Conservation (phyloP, 2,113 vertebrate genomes). For the Nansenia antarctica region DNA sequence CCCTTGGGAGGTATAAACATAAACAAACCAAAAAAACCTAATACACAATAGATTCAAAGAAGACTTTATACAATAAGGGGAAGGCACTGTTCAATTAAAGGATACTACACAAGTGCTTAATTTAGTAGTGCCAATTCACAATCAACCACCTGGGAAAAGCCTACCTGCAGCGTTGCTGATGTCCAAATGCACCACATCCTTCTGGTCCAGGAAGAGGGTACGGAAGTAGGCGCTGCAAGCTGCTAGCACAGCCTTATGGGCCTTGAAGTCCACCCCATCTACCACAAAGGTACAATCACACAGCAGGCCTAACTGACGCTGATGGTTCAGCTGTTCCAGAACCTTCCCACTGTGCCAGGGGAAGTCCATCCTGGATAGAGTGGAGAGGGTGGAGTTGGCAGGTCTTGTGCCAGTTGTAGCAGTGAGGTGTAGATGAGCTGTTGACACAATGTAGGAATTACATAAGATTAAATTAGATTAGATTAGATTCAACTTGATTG, state of each 20-base stretch:
- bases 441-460: too few relatives aligned
- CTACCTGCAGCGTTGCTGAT: constrained; percentile 96
- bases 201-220: constrained; percentile 95
- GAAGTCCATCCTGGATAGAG: constrained; percentile 84
- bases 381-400: neutral
- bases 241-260: constrained; percentile 93
- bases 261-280: constrained; percentile 95
- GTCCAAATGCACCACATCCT: constrained; percentile 96
- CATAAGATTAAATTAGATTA: too few relatives aligned
- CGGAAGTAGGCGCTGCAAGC: constrained; percentile 96
- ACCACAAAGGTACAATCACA: constrained; percentile 98
- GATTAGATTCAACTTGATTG: too few relatives aligned
- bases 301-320: constrained; percentile 89
- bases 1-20: too few relatives aligned
- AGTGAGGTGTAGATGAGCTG: neutral
- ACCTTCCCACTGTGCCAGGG: constrained; percentile 94
- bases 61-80: neutral
- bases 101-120: too few relatives aligned
- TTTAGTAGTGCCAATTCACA: too few relatives aligned
- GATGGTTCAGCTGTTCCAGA: constrained; percentile 92
- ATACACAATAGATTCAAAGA: neutral
- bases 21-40: too few relatives aligned
- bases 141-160: neutral
- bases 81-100: neutral
- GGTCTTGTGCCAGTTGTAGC: neutral